These are phyloP conservation scores for Slavum lentiscoides DNA, from an alignment of 2,888 invertebrate genomes.

Conservation along the genomic window DNA sequence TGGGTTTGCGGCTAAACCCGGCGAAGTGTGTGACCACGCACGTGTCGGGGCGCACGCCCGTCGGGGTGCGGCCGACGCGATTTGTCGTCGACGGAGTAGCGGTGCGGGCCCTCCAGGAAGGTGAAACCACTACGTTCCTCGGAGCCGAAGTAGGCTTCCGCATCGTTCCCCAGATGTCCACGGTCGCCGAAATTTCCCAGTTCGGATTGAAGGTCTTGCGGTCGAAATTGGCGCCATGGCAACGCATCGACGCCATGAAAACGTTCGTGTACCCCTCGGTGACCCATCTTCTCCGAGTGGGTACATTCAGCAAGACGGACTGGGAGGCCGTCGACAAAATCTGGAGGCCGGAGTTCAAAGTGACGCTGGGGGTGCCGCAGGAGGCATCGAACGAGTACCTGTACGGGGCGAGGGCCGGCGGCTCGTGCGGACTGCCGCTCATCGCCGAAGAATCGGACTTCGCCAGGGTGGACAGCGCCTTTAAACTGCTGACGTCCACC, in stretches of 20 bases:
- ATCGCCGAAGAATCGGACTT: background rate
- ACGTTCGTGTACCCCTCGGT: background rate
- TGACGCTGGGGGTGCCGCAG: background rate
- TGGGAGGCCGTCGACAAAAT: background rate
- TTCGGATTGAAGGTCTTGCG: background rate
- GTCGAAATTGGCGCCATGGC: background rate
- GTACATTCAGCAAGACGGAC: fast-evolving
- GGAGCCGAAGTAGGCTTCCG: background rate
- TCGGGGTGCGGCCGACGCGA: background rate
- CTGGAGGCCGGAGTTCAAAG: background rate
- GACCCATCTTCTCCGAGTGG: background rate
- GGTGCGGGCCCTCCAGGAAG: fast-evolving
- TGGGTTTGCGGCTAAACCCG: background rate
- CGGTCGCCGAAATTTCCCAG: fast-evolving
- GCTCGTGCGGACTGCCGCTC: background rate
- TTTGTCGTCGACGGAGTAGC: fast-evolving
- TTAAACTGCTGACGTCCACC: background rate
- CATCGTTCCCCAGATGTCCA: background rate
- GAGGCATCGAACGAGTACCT: background rate
- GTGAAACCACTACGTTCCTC: background rate
- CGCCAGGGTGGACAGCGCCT: background rate
- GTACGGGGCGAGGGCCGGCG: background rate
- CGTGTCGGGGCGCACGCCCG: background rate
- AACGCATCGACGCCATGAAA: background rate
- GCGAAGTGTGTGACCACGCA: background rate